Percentiles rank a stretch among this genome's conserved stretches.
Evolutionary conservation across 2,888 invertebrate genomes (phyloP).

Genomic region (Cryptocheilus praepositus): DNA sequence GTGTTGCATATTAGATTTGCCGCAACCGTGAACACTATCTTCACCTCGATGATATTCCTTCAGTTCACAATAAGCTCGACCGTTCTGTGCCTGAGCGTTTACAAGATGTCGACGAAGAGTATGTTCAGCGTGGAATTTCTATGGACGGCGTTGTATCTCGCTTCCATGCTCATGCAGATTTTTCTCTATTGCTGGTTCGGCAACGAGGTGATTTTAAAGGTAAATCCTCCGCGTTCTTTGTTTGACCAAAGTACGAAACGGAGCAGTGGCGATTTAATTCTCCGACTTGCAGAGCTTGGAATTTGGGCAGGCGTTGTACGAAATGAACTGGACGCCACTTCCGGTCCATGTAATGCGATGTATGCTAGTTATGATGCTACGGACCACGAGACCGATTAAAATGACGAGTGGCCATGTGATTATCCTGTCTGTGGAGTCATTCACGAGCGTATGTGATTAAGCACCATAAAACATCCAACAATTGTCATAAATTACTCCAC

Average conservation of each 20-base stretch:
- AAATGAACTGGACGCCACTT: constrained; percentile 44
- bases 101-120: constrained; percentile 27
- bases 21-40: constrained; percentile 30
- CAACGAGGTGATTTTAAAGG: constrained; percentile 45
- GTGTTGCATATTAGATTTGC: constrained; percentile 10
- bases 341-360: constrained; percentile 16
- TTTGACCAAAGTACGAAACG: neutral
- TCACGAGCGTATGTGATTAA: constrained; percentile 41
- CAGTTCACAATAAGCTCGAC: constrained; percentile 43
- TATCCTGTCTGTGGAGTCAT: constrained; percentile 45
- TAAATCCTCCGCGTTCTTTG: constrained; percentile 9
- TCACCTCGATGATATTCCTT: constrained; percentile 32
- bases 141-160: constrained; percentile 27
- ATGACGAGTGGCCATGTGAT: constrained; percentile 42
- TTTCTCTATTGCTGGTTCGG: constrained; percentile 55
- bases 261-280: neutral
- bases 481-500: too few relatives aligned
- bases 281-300: constrained; percentile 39
- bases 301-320: constrained; percentile 38
- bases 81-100: constrained; percentile 44
- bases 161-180: constrained; percentile 44
- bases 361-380: constrained; percentile 38
- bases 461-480: too few relatives aligned
- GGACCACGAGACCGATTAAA: constrained; percentile 40
- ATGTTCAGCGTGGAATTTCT: constrained; percentile 4